Conservation (phyloP, 2,113 vertebrate species). For the Tichodroma muraria region DNA sequence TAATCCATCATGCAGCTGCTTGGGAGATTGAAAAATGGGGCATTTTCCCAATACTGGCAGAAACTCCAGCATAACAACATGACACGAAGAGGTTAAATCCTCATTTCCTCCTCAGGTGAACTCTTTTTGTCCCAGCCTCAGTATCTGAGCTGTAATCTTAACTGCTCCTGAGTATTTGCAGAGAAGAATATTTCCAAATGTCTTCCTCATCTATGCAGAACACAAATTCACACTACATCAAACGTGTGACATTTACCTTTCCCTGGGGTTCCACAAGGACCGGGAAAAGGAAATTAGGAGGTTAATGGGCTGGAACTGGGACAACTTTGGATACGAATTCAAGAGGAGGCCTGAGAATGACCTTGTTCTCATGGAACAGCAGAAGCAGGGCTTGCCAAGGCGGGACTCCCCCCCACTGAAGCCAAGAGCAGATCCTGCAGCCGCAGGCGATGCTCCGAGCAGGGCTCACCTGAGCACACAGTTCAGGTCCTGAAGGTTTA, state of each 20-base stretch:
- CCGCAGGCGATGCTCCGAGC: rapidly evolving
- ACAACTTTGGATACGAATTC: background rate
- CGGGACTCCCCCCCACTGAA: background rate
- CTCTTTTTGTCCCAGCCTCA: background rate
- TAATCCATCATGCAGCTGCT: background rate
- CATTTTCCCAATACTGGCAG: background rate
- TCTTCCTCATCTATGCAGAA: background rate
- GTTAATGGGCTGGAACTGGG: constrained; percentile 20
- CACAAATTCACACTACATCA: background rate
- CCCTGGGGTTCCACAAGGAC: background rate
- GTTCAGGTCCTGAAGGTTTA: background rate
- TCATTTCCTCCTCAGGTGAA: background rate
- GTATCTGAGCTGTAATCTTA: background rate
- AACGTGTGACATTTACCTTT: background rate
- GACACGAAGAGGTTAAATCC: background rate
- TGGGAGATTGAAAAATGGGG: background rate
- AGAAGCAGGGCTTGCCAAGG: background rate
- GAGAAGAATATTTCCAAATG: background rate
- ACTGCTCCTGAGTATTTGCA: background rate
- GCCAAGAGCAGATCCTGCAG: background rate
- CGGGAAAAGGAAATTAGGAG: constrained; percentile 26
- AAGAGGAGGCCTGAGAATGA: background rate
- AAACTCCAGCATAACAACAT: background rate
- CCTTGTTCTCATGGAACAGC: background rate
- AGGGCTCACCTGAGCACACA: background rate